Evolutionary conservation across 2,113 vertebrate species (phyloP), one percentile per base, ranked within the genome.

Genomic region (Dinomys branickii): DNA sequence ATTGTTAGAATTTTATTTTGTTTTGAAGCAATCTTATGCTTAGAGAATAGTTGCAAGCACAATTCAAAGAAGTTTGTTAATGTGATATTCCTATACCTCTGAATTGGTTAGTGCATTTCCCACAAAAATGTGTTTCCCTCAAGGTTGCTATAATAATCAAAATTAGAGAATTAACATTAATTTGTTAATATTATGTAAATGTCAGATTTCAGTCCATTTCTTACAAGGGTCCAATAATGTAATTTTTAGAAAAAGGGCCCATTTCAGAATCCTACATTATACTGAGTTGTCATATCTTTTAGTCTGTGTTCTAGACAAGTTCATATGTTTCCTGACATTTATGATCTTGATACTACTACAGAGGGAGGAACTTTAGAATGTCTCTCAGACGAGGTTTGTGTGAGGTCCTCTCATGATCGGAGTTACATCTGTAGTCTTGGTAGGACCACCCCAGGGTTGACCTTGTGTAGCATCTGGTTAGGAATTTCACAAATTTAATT

Each of bases 281-380:
- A 16, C 61, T 75, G 90, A 52, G 14, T 88, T 92, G 4, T 63
- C 44, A 44, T 89, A 8, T 61, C 19, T 91, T 81, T 91, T 86
- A 77, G 77, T 92, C 26, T 61, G 24, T 0, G 59, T 84, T 83
- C 50, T 75, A 28, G 9, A 35, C 65, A 56, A 19, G 0, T 50
- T 92, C 3, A 3, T 50, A 10, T 81, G 75, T 87, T 90, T 38
- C 44, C 47, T 90, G 69, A 90, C 30, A 77, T 92, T 95, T 20
- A 90, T 84, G 61, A 63, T 78, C 30, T 85, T 94, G 67, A 75
- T 81, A 81, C 35, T 82, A 90, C 75, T 54, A 52, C 78, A 87
- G n/a, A 84, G 47, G 33, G 59, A 28, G 10, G 5, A 75, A 85
- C 89, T 91, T 75, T 65, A 50, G 30, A 59, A 47, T 90, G 35